These are phyloP conservation scores for Chaetops frenatus DNA, from an alignment of 2,113 vertebrate genomes.

Conservation along the genomic window DNA sequence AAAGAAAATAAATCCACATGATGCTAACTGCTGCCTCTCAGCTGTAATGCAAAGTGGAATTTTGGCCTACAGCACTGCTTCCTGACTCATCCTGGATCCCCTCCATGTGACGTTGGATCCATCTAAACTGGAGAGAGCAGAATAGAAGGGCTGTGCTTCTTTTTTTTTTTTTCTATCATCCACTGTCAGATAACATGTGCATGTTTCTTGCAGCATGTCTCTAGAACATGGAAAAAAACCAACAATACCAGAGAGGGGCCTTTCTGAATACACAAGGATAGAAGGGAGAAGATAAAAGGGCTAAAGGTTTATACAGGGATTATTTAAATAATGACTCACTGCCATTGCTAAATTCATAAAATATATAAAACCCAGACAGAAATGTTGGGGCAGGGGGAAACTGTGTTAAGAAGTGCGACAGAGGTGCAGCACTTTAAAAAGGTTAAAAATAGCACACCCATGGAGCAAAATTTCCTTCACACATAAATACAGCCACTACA, in stretches of 20 bases:
- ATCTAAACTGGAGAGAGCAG: neutral
- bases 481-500: neutral
- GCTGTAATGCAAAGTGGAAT: constrained; percentile 48
- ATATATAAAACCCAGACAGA: constrained; percentile 5
- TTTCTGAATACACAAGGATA: neutral
- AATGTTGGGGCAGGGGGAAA: neutral
- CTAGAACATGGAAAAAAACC: neutral
- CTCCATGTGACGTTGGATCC: constrained; percentile 22
- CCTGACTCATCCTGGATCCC: constrained; percentile 53
- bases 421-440: neutral
- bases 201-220: neutral
- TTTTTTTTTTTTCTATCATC: neutral
- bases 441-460: neutral
- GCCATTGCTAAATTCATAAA: neutral
- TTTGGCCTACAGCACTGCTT: constrained; percentile 11
- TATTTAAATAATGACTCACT: constrained; percentile 42
- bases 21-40: constrained; percentile 28
- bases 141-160: neutral
- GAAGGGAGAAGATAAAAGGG: neutral
- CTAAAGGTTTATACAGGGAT: neutral
- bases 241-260: neutral
- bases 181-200: neutral
- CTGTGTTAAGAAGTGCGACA: neutral
- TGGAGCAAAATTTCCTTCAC: neutral
- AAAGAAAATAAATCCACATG: constrained; percentile 48